phyloP scores from a whole-genome alignment of 1,140 invertebrate genomes.

The Papilio dardanus region DNA sequence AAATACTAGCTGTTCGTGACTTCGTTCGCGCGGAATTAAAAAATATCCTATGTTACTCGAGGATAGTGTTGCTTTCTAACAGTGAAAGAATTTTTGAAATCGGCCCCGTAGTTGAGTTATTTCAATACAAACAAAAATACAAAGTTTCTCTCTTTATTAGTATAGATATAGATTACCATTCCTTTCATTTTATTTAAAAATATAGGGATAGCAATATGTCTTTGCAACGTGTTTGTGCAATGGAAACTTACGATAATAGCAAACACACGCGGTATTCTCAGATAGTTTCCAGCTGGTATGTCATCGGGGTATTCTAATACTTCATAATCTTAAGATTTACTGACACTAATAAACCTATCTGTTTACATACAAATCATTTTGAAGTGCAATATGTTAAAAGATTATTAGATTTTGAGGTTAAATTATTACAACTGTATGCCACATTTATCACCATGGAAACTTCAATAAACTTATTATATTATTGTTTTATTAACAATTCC shows the following conservation, averaged over 20 bases:
- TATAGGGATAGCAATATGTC: not conserved
- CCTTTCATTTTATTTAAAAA: not conserved
- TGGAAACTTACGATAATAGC: not conserved
- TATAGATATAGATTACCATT: too few species aligned
- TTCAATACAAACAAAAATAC: too few species aligned
- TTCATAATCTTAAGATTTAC: constrained; percentile 50
- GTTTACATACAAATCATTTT: constrained; percentile 59
- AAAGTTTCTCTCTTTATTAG: too few species aligned
- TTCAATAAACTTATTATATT: not conserved
- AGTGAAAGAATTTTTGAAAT: too few species aligned
- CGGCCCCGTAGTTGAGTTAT: too few species aligned
- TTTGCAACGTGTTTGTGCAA: not conserved
- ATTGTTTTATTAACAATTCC: not conserved
- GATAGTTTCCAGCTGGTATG: constrained; percentile 6
- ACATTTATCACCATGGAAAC: constrained; percentile 19
- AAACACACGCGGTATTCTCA: not conserved
- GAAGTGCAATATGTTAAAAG: constrained; percentile 34
- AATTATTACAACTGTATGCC: constrained; percentile 6
- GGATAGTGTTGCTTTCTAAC: too few species aligned
- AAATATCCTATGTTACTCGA: too few species aligned
- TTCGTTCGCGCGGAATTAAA: too few species aligned
- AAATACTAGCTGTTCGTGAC: too few species aligned
- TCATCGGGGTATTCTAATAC: not conserved
- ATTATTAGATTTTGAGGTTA: constrained; percentile 5
- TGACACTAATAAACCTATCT: constrained; percentile 48